Evolutionary conservation across 2,113 vertebrate species (phyloP), one percentile per base, ranked within the genome.

Genomic region (Hyla sarda): DNA sequence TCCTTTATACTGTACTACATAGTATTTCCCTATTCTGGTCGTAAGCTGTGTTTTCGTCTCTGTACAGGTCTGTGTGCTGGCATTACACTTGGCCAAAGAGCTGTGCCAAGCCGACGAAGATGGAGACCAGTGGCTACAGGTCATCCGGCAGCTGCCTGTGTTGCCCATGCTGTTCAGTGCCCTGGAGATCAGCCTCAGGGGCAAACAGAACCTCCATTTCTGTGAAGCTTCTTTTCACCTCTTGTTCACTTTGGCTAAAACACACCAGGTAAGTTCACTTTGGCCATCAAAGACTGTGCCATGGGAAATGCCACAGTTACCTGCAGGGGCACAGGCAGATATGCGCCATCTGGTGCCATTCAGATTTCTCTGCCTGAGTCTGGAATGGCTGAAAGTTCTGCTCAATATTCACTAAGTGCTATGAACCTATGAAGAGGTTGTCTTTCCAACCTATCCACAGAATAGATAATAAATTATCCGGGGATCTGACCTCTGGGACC

Each of bases 151-250:
- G 85, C 92, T 98, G 28, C 97, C 98, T 0, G 92, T 99, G 28
- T 93, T 99, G 28, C 96, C 97, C 1, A 96, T 97, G 0, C 94
- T 99, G 32, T 95, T 98, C 72, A 95, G 94, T 1, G 94, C 97
- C 0, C 89, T 99, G 71, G 98, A 99, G 91, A 94, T 98, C 90
- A 99, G 97, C 90, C 94, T 99, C 69, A 93, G 97, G 58, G 89
- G 95, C 88, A 99, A 97, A 90, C 96, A 97, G 90, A 99, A 99
- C 91, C 96, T 99, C 13, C 97, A 97, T 89, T 99, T 99, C 91
- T 97, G 96, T 0, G 97, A 99, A 90, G 97, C 98, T 0, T 93
- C 96, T 0, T 92, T 99, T 16, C 98, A 99, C 89, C 93, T 99
- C 90, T 95, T 99, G 82, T 96, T 99, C 86, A 97, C 97, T 0